phyloP scores from a whole-genome alignment of 2,113 vertebrate genomes.

The Chloebia gouldiae region DNA sequence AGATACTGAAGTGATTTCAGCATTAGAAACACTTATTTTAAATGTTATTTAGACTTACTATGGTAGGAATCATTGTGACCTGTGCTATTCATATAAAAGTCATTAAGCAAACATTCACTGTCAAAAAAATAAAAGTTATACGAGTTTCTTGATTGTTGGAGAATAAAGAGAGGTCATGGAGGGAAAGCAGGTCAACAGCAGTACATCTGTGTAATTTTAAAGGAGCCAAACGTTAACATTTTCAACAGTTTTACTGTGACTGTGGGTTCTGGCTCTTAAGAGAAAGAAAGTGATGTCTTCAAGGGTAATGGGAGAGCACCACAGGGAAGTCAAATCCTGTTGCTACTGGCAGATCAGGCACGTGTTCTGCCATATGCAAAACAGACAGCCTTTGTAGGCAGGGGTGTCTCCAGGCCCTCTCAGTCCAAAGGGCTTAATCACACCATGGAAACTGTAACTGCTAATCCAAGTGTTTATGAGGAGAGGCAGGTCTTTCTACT shows the following conservation, averaged over 20 bases:
- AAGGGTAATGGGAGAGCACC: background rate
- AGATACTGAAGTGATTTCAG: conserved; percentile 1
- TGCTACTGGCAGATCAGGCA: background rate
- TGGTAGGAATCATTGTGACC: background rate
- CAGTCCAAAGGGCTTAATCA: background rate
- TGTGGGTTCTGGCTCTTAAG: background rate
- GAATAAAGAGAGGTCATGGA: background rate
- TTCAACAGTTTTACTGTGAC: background rate
- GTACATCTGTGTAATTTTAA: background rate
- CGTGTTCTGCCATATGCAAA: background rate
- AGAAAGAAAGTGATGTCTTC: background rate
- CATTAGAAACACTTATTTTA: background rate
- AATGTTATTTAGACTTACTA: background rate
- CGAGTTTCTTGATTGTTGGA: background rate
- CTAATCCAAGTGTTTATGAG: background rate
- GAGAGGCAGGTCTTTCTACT: background rate
- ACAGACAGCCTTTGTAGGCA: background rate
- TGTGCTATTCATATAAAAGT: background rate
- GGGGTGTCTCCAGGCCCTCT: background rate
- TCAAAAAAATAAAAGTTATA: background rate
- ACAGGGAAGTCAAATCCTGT: background rate
- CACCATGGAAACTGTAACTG: background rate
- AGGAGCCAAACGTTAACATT: background rate
- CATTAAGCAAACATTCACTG: background rate
- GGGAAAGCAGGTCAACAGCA: background rate